Evolutionary conservation across 30 jellyfish, hydroid and myxozoan genomes (phyloP).

Genomic region (Cassiopea xamachana): DNA sequence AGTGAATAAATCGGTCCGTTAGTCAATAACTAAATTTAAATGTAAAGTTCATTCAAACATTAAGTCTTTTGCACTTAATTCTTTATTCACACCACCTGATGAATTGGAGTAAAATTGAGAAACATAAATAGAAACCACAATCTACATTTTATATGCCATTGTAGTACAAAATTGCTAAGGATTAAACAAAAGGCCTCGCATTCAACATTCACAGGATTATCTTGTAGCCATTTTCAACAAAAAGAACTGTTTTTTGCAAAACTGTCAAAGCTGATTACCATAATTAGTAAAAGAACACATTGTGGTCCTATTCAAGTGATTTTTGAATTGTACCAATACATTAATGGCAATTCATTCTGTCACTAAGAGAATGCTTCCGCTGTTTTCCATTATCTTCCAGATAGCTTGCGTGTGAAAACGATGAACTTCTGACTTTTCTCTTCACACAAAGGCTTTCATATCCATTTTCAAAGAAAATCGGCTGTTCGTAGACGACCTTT

Average conservation of each 20-base stretch:
- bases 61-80: neutral
- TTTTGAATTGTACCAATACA: neutral
- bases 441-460: neutral
- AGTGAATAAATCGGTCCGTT: too few relatives aligned
- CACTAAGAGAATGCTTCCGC: neutral
- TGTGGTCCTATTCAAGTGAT: neutral
- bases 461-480: neutral
- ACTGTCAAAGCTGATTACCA: neutral
- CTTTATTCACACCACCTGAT: neutral
- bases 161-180: neutral
- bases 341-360: neutral
- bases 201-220: neutral
- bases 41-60: too few relatives aligned
- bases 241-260: neutral
- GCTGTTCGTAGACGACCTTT: conserved; percentile 24
- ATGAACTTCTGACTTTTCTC: neutral
- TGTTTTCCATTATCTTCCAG: neutral
- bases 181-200: neutral
- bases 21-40: too few relatives aligned
- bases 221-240: neutral
- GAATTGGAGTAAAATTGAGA: neutral
- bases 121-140: neutral
- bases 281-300: neutral
- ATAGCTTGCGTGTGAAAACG: neutral
- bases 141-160: neutral